phyloP scores from a whole-genome alignment of 2,797 vertebrate species.

The Pangasius macronema region DNA sequence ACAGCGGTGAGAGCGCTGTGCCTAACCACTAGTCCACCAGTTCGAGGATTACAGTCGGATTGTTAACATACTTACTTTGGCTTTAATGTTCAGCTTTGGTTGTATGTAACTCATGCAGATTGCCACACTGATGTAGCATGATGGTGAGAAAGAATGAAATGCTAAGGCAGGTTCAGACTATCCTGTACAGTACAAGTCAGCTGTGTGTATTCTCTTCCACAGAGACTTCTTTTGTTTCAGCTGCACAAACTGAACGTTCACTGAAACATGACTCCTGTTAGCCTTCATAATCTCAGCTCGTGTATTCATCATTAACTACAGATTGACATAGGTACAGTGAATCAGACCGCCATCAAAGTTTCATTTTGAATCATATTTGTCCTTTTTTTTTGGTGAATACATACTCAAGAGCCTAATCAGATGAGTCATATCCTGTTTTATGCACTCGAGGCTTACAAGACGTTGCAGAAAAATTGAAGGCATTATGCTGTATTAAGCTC shows the following conservation, averaged over 20 bases:
- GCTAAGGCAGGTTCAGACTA: neutral
- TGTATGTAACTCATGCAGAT: neutral
- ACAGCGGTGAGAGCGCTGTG: too few species aligned
- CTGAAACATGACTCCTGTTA: neutral
- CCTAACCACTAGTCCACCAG: too few species aligned
- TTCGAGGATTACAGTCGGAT: neutral
- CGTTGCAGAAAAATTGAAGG: constrained; percentile 15
- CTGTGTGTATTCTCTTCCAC: too few species aligned
- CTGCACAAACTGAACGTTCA: neutral
- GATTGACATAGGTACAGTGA: neutral
- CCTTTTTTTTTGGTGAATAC: neutral
- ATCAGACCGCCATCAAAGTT: neutral
- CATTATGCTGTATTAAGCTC: constrained; percentile 30
- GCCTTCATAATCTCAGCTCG: neutral
- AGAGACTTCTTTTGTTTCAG: neutral
- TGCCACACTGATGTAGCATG: neutral
- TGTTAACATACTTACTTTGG: neutral
- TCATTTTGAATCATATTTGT: neutral
- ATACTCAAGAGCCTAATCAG: constrained; percentile 16
- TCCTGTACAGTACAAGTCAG: too few species aligned
- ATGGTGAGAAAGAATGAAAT: neutral
- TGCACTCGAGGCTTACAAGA: constrained; percentile 1
- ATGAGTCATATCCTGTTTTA: constrained; percentile 33
- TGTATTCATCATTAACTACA: neutral
- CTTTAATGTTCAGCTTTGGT: neutral